These are phyloP conservation scores for Helleia helle DNA, from an alignment of 2,888 invertebrate genomes.

Conservation along the genomic window DNA sequence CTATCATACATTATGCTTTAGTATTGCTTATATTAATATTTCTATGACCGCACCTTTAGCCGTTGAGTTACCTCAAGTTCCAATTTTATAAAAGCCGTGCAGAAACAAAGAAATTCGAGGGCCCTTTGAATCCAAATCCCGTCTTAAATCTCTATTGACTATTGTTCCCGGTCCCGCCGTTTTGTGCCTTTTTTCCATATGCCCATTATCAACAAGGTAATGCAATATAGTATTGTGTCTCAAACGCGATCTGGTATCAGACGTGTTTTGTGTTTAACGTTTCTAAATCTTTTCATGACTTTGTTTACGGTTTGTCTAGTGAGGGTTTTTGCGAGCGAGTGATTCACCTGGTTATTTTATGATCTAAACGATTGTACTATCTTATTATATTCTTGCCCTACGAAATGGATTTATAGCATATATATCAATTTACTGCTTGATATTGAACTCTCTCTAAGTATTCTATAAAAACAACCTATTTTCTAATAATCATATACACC, in stretches of 20 bases:
- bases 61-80: slow-evolving; percentile 46
- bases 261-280: slow-evolving; percentile 29
- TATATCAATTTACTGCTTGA: no score
- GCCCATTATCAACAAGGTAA: slow-evolving; percentile 34
- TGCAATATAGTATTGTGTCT: slow-evolving; percentile 59
- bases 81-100: slow-evolving; percentile 46
- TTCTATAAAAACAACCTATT: no score
- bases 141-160: slow-evolving; percentile 57
- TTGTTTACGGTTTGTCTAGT: slow-evolving; percentile 14
- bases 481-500: no score
- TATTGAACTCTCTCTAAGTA: no score
- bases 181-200: slow-evolving; percentile 36
- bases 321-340: slow-evolving; percentile 12
- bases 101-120: slow-evolving; percentile 52
- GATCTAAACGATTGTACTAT: neutral
- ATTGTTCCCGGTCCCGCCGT: slow-evolving; percentile 47
- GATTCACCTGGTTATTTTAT: slow-evolving; percentile 19
- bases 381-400: no score
- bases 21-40: no score
- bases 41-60: slow-evolving; percentile 26
- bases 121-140: slow-evolving; percentile 63
- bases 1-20: no score
- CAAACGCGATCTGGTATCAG: slow-evolving; percentile 42
- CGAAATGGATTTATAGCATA: no score
- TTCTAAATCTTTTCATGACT: slow-evolving; percentile 16